A percentile compares a stretch with the other conserved stretches of the same genome.
These are phyloP conservation scores for Procambarus clarkii DNA, from an alignment of 1,140 invertebrate species.

Conservation along the genomic window DNA sequence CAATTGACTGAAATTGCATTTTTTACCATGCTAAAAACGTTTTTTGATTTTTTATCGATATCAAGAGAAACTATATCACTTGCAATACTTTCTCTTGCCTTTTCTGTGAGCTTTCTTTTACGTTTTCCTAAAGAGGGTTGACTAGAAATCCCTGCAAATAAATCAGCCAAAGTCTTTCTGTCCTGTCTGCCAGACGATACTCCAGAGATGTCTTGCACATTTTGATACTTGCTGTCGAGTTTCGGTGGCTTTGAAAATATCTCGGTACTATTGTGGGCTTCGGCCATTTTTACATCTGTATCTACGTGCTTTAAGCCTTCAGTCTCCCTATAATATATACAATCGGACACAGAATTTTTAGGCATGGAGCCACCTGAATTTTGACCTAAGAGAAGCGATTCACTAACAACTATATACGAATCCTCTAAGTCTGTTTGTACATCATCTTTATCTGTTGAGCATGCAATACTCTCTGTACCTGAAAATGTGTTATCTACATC, in stretches of 20 bases:
- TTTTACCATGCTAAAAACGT: background rate
- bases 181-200: background rate
- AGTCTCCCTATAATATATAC: background rate
- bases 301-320: background rate
- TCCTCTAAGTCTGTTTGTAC: background rate
- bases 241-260: background rate
- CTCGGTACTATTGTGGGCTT: background rate
- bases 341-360: background rate
- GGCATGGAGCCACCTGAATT: background rate
- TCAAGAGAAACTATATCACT: background rate
- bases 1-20: background rate
- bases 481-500: background rate
- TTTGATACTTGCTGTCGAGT: background rate
- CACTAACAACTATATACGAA: conserved; percentile 10
- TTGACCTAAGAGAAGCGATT: background rate
- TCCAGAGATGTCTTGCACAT: background rate
- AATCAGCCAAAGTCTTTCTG: background rate
- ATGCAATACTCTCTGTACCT: background rate
- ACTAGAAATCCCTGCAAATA: conserved; percentile 20
- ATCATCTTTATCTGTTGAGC: background rate
- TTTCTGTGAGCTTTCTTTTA: conserved; percentile 14
- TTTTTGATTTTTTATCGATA: background rate
- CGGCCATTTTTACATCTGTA: background rate
- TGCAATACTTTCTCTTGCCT: conserved; percentile 3
- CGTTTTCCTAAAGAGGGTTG: conserved; percentile 4